Evolutionary conservation across 2,888 invertebrate species (phyloP), one percentile per base, ranked within the genome.

Genomic region (Parascotia fuliginaria): DNA sequence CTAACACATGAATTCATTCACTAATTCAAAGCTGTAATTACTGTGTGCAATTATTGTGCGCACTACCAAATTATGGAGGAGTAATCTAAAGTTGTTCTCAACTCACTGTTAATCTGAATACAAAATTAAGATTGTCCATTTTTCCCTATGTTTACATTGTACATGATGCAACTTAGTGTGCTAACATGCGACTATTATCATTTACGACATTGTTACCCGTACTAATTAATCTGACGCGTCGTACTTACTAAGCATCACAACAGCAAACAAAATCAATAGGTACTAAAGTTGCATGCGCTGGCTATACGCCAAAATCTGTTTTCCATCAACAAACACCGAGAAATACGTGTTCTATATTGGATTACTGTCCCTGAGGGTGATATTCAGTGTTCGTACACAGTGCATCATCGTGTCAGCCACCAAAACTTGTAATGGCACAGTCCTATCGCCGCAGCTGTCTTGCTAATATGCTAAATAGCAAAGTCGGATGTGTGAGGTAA

Each of bases 251-350:
- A 68, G 49, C 61, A 57, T 63, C 59, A 65, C 57, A 64, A 71
- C 62, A 64, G 43, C 62, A 65, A 65, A 69, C 67, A 70, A 67
- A 81, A 79, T 78, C 83, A 77, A 80, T 81, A 79, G 60, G 49
- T 55, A 68, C 55, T 55, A 61, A 53, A 63, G 58, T 68, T 59
- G 58, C 58, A 60, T 55, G 51, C 49, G 54, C 62, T 82, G 82
- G 83, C 79, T 58, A 29, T 40, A 50, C 46, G 78, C 81, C 82
- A 83, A 65, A 42, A 70, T 71, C 68, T 74, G 75, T 79, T 77
- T 75, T 73, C 70, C 72, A 75, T 70, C 73, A 72, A 54, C 60
- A 65, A 65, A 62, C 59, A 66, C 55, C 46, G 66, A 65, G 48
- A 51, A 46, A 48, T 60, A 52, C 46, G 55, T 60, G 42, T 60